These are phyloP conservation scores for Eulemur albifrons DNA, from an alignment of 2,797 vertebrate genomes.

Conservation along the genomic window DNA sequence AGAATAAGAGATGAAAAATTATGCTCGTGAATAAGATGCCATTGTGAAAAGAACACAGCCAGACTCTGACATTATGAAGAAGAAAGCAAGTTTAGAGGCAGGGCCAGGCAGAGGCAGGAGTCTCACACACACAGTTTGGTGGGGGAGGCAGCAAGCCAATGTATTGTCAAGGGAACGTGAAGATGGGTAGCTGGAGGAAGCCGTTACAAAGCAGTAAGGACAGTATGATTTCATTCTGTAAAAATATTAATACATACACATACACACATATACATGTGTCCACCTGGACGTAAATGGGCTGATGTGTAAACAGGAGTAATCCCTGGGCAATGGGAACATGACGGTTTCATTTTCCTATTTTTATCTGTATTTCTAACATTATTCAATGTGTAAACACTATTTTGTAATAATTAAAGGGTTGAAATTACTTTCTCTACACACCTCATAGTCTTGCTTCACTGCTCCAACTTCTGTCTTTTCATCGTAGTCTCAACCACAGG, in stretches of 20 bases:
- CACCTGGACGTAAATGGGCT: not conserved
- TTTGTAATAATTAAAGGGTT: not conserved
- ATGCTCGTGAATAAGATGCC: not conserved
- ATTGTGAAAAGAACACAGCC: not conserved
- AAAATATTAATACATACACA: not conserved
- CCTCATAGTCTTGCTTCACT: not conserved
- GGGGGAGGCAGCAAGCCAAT: not conserved
- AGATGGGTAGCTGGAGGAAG: not conserved
- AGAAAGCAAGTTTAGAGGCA: not conserved
- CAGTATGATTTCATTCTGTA: not conserved
- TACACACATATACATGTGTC: too few species aligned
- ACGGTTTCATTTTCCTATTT: slow-evolving; percentile 7
- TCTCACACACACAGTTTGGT: not conserved
- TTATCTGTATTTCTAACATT: not conserved
- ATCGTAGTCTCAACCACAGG: not conserved
- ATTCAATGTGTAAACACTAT: not conserved
- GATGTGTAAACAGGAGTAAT: not conserved
- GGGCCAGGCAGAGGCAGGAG: not conserved
- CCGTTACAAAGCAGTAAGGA: not conserved
- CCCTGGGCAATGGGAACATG: not conserved
- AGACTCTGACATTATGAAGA: not conserved
- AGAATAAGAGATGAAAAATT: not conserved
- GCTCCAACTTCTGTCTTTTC: not conserved
- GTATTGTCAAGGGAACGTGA: not conserved
- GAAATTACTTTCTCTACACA: not conserved